Evolutionary conservation across 2,113 vertebrate genomes (phyloP), one percentile per base, ranked within the genome.

Genomic region (Chaetorhynchus papuensis): DNA sequence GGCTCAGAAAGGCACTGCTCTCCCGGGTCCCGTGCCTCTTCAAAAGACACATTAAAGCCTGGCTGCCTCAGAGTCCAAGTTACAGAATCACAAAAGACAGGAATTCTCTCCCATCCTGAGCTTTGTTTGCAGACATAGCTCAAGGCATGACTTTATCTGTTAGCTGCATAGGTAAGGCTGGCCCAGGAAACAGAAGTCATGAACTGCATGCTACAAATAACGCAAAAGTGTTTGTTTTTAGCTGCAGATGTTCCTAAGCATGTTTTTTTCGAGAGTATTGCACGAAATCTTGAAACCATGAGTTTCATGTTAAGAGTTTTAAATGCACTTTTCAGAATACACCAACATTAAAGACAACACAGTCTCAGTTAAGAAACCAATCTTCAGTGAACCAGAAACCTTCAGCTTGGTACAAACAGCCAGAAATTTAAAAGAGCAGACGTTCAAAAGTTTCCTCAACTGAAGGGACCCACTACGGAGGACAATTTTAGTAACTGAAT

Each of bases 21-120:
- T 66, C 71, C n/a, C 1, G 1, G 5, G 23, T 41, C 27, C 17
- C 23, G 4, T 0, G 5, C 20, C 45, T 30, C 74, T 39, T 31
- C 41, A 31, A 30, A 65, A 44, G 24, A 56, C 19, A 30, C 23
- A 9, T 21, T 24, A 59, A 50, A 63, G 37, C 24, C 82, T 23
- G 31, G 26, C 31, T 49, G 61, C 1, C 33, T 30, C 26, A 52
- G 9, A 68, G 23, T 6, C 47, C 37, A 59, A 71, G 27, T n/a
- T 42, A 23, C 39, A 21, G 17, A 26, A 30, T 22, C 54, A 22
- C 22, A 57, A 10, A 9, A 61, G 14, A 42, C 27, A 35, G 13
- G 21, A 65, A 31, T 33, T 6, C 11, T n/a, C 26, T 47, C 23
- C 52, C 35, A 50, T 13, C 19, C 12, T 7, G 15, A 33, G 35